Evolutionary conservation across 2,888 invertebrate species (phyloP), one percentile per base, ranked within the genome.

Genomic region (Siphlonurus alternatus): DNA sequence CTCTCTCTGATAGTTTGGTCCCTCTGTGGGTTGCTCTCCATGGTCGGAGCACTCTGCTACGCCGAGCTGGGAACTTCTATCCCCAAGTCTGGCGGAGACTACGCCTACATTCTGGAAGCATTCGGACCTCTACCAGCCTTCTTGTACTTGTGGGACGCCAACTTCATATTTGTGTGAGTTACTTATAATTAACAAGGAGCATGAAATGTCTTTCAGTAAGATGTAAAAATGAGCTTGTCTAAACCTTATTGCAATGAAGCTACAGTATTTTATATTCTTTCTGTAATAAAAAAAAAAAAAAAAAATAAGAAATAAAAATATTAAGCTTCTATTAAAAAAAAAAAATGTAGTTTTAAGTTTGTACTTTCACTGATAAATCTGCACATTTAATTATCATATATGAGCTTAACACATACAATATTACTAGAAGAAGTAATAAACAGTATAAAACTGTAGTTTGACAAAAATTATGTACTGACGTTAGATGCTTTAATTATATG

Each of bases 131-230:
- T 98, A 65, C 93, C 93, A 19, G 91, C 96, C 0, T 98, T 98
- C 75, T 79, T 99, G 18, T 97, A 93, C 74, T 79, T 98, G 18
- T 98, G 98, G 97, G 93, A 93, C 73, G 94, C 96, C n/a, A 89
- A 93, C 78, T 81, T 96, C 71, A 91, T 97, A 67, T 94, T 97
- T 80, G 93, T 95, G 89, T 96, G 77, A 84, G 93, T 81, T 74
- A 67, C 56, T 61, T 38, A 23, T 38, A n/a, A 19, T 7, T 19
- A 1, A 1, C 24, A 23, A 20, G n/a, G 18, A n/a, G 1, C 53
- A 18, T 53, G 53, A 1, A n/a, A 53, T 1, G n/a, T 53, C 53
- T n/a, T n/a, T 53, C 53, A 53, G 53, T 53, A 53, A 53, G 18
- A n/a, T n/a, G n/a, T n/a, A n/a, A n/a, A n/a, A n/a, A n/a, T n/a